Evolutionary conservation across 2,888 invertebrate species (phyloP).

Genomic region (Morpho helenor): DNA sequence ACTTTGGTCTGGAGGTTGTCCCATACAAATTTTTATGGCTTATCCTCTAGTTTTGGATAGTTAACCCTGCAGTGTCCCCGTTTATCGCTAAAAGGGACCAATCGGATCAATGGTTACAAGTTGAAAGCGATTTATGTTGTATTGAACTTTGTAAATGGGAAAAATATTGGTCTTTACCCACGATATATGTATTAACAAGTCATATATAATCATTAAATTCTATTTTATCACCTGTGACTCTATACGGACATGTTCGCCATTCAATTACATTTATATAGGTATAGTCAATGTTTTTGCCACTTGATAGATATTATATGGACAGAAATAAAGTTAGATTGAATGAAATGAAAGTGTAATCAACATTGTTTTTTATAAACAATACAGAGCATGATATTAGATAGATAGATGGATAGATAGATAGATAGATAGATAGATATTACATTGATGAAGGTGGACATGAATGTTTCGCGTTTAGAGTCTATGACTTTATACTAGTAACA

Average conservation of each 20-base stretch:
- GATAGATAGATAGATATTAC: too few species aligned
- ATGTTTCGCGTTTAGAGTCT: too few species aligned
- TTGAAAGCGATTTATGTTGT: conserved; percentile 13
- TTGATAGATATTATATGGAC: too few species aligned
- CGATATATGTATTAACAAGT: conserved; percentile 9
- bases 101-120: conserved; percentile 38
- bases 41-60: conserved; percentile 75
- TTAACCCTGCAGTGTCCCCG: conserved; percentile 73
- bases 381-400: too few species aligned
- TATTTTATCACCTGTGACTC: neutral
- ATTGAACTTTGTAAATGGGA: conserved; percentile 1
- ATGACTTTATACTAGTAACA: too few species aligned
- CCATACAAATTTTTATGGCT: conserved; percentile 77
- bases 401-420: too few species aligned
- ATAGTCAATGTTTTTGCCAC: too few species aligned
- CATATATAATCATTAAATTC: conserved; percentile 10
- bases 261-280: too few species aligned
- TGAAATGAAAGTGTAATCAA: too few species aligned
- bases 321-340: too few species aligned
- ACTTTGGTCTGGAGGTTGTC: conserved; percentile 63
- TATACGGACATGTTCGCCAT: neutral
- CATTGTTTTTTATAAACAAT: too few species aligned
- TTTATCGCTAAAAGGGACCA: conserved; percentile 69
- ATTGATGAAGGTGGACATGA: too few species aligned
- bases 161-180: conserved; percentile 10